Evolutionary conservation across 2,888 invertebrate species (phyloP).

Genomic region (Plagiodera versicolora): DNA sequence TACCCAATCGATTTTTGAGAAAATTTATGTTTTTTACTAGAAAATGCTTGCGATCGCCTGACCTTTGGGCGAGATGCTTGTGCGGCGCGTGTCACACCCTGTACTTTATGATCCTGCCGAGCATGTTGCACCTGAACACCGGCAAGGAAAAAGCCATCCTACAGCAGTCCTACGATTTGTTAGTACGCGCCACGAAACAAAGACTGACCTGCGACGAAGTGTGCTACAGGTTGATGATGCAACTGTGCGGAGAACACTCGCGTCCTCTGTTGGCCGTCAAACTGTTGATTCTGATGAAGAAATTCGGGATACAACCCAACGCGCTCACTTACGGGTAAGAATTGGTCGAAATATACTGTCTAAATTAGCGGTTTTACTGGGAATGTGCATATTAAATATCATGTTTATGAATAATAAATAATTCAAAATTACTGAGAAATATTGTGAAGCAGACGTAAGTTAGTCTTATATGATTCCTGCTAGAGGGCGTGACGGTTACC

Average conservation of each 20-base stretch:
- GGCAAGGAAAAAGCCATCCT: conserved; percentile 78
- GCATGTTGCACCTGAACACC: conserved; percentile 70
- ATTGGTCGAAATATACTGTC: neutral
- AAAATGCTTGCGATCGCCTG: conserved; percentile 60
- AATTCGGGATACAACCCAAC: conserved; percentile 91
- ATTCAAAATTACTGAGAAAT: too few relatives aligned
- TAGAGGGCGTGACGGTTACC: too few relatives aligned
- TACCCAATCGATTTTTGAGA: too few relatives aligned
- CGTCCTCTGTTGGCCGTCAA: conserved; percentile 94
- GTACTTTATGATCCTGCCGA: conserved; percentile 92
- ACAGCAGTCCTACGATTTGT: conserved; percentile 80
- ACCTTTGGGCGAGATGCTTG: conserved; percentile 90
- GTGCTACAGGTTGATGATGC: conserved; percentile 98
- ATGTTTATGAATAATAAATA: too few relatives aligned
- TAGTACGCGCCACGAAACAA: conserved; percentile 84
- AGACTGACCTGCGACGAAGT: conserved; percentile 92
- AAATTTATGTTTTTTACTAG: too few relatives aligned
- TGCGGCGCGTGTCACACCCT: conserved; percentile 88
- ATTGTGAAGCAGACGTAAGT: too few relatives aligned
- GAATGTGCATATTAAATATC: too few relatives aligned
- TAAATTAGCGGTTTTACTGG: neutral
- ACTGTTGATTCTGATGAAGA: conserved; percentile 86
- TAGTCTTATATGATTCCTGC: too few relatives aligned
- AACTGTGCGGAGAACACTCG: conserved; percentile 93
- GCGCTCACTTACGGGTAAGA: conserved; percentile 92